These are phyloP conservation scores for Xanthorhoe spadicearia DNA, from an alignment of 2,888 invertebrate species.

Conservation along the genomic window DNA sequence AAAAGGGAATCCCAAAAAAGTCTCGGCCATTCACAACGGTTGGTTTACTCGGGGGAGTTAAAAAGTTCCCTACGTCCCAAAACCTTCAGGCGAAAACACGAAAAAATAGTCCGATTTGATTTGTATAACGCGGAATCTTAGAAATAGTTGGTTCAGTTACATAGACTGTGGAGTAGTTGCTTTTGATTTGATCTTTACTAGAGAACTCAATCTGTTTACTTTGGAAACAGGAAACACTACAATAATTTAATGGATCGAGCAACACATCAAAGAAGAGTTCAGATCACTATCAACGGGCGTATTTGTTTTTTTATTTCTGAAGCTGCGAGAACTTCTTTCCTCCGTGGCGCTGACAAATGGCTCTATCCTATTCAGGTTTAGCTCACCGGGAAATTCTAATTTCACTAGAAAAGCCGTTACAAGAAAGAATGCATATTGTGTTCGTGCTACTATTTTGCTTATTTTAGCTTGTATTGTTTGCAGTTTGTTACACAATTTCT, in stretches of 20 bases:
- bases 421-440: slow-evolving; percentile 3
- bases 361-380: slow-evolving; percentile 6
- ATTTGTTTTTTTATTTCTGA: neutral
- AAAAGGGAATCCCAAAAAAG: slow-evolving; percentile 70
- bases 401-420: slow-evolving; percentile 1
- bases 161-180: slow-evolving; percentile 17
- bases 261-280: neutral
- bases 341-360: slow-evolving; percentile 9
- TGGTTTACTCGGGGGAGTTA: slow-evolving; percentile 68
- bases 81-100: slow-evolving; percentile 56
- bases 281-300: neutral
- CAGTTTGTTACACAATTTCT: neutral
- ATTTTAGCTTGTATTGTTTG: neutral
- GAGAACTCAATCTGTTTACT: slow-evolving; percentile 22
- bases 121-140: slow-evolving; percentile 40
- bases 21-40: slow-evolving; percentile 69
- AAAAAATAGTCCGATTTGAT: slow-evolving; percentile 64
- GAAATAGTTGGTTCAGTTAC: slow-evolving; percentile 35
- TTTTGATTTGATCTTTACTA: slow-evolving; percentile 22
- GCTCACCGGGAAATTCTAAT: slow-evolving; percentile 9
- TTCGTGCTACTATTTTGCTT: neutral
- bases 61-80: slow-evolving; percentile 65
- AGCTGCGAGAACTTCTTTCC: slow-evolving; percentile 2
- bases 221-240: slow-evolving; percentile 9
- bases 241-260: neutral